A percentile compares a stretch with the other conserved stretches of the same genome.
phyloP scores from a whole-genome alignment of 2,113 vertebrate genomes.

The Macroglossus sobrinus region DNA sequence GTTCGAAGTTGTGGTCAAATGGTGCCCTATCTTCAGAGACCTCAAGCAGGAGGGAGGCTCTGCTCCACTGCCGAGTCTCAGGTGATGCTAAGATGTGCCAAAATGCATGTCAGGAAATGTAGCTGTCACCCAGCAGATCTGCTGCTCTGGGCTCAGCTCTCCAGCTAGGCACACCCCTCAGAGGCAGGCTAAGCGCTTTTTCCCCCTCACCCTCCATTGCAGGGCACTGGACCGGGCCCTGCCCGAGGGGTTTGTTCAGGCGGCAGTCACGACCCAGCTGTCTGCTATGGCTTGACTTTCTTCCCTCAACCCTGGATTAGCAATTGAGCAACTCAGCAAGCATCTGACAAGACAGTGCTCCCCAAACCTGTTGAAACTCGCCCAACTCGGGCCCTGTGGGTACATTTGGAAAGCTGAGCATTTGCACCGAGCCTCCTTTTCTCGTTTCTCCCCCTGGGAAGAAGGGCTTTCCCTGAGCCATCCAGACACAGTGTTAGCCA shows the following conservation, averaged over 20 bases:
- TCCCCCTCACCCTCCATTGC: not conserved
- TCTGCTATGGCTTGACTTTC: slow-evolving; percentile 71
- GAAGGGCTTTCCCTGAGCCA: slow-evolving; percentile 19
- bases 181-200: not conserved
- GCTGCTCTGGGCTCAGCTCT: not conserved
- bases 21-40: not conserved
- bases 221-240: not conserved
- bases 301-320: slow-evolving; percentile 82
- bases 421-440: slow-evolving; percentile 45
- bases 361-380: slow-evolving; percentile 82
- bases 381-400: slow-evolving; percentile 54
- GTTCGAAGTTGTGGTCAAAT: not conserved
- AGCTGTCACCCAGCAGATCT: not conserved
- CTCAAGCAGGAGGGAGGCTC: not conserved
- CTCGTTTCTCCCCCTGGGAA: slow-evolving; percentile 35
- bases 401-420: slow-evolving; percentile 42
- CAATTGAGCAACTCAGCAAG: slow-evolving; percentile 78
- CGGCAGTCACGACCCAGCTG: slow-evolving; percentile 44
- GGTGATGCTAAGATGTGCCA: not conserved
- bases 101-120: not conserved
- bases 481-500: not conserved
- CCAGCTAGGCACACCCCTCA: not conserved
- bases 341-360: slow-evolving; percentile 75
- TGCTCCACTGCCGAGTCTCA: not conserved
- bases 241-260: slow-evolving; percentile 48